A percentile compares a stretch with the other conserved stretches of the same genome.
Conservation (phyloP, 2,888 invertebrate species). For the Tetanocera ferruginea region DNA sequence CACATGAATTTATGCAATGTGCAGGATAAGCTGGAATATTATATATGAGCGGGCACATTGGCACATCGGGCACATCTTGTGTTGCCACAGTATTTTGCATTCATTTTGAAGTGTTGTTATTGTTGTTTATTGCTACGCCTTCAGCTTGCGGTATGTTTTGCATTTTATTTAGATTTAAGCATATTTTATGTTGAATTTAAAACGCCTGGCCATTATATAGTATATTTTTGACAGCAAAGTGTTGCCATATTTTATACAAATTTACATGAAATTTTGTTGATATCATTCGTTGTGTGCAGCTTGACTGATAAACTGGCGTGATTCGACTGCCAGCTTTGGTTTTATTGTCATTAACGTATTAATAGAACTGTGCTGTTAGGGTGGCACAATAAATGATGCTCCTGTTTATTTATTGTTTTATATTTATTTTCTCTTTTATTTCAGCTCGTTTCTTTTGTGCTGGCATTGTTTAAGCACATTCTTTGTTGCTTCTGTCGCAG, state of each 20-base stretch:
- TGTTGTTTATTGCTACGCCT: background rate
- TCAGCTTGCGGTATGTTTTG: background rate
- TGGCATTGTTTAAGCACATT: background rate
- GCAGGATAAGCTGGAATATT: background rate
- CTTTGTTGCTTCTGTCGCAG: background rate
- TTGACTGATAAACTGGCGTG: too few relatives aligned
- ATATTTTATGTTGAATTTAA: too few relatives aligned
- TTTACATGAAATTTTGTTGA: too few relatives aligned
- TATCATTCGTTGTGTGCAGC: too few relatives aligned
- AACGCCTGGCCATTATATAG: too few relatives aligned
- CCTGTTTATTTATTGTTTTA: slow-evolving; percentile 3
- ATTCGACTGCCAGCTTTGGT: too few relatives aligned
- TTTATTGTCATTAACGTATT: too few relatives aligned
- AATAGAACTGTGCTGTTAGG: too few relatives aligned
- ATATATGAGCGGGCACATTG: background rate
- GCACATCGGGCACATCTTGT: background rate
- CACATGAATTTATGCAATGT: background rate
- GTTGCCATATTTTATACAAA: too few relatives aligned
- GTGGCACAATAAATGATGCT: background rate
- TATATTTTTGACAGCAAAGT: too few relatives aligned
- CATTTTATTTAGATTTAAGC: too few relatives aligned
- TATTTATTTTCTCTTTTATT: background rate
- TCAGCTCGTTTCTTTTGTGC: too few relatives aligned
- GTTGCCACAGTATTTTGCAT: background rate
- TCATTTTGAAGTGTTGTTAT: background rate